Percentiles rank a stretch among this genome's conserved stretches.
Evolutionary conservation across 2,113 vertebrate genomes (phyloP).

Genomic region (Hymenochirus boettgeri): DNA sequence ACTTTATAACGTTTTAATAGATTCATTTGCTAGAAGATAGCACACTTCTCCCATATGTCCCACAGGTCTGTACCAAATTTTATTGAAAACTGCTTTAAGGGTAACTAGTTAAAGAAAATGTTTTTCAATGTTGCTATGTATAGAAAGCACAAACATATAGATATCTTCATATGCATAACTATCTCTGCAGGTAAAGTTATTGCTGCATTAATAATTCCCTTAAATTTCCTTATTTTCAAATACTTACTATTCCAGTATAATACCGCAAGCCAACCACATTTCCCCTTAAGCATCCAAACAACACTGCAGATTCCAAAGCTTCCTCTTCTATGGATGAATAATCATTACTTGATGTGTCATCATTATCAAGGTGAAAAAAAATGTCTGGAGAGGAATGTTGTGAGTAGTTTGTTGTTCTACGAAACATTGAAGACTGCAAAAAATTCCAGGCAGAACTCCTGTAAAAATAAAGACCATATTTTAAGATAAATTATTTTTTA

Average conservation of each 20-base stretch:
- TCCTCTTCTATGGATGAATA: constrained; percentile 58
- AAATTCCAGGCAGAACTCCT: constrained; percentile 53
- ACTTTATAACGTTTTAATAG: too few species aligned
- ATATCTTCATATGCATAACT: too few species aligned
- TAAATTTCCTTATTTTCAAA: not conserved
- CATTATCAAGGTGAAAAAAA: constrained; percentile 56
- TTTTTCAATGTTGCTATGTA: too few species aligned
- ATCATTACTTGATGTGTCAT: constrained; percentile 59
- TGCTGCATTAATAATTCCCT: too few species aligned
- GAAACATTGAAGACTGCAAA: constrained; percentile 44
- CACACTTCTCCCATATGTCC: too few species aligned
- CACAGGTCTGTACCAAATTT: too few species aligned
- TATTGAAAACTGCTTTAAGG: not conserved
- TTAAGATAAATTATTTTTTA: too few species aligned
- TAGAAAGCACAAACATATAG: too few species aligned
- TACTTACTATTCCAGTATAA: constrained; percentile 80
- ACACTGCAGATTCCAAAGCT: constrained; percentile 66
- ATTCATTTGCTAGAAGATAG: too few species aligned
- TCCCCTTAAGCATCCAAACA: constrained; percentile 75
- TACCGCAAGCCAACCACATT: constrained; percentile 82
- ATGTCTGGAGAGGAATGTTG: constrained; percentile 57
- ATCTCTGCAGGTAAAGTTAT: too few species aligned
- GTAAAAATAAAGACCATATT: not conserved
- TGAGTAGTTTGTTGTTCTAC: constrained; percentile 45
- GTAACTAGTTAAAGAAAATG: not conserved